A percentile compares a stretch with the other conserved stretches of the same genome.
phyloP scores from a whole-genome alignment of 2,113 vertebrate genomes.

The Anguilla rostrata region DNA sequence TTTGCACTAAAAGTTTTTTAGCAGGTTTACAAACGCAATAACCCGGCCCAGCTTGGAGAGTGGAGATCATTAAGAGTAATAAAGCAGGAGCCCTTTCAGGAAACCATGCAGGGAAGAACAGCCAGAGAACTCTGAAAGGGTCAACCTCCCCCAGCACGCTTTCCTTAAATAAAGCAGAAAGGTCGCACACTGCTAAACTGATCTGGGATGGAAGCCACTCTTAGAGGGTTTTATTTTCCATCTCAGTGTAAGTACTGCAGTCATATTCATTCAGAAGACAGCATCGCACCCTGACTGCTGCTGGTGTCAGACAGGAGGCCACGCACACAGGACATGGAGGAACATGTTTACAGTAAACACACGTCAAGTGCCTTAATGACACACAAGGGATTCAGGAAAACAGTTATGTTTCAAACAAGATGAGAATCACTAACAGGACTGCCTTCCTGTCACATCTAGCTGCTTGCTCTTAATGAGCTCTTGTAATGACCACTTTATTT shows the following conservation, averaged over 20 bases:
- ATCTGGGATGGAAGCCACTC: too few relatives aligned
- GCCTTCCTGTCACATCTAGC: not conserved
- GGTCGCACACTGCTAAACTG: too few relatives aligned
- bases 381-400: not conserved
- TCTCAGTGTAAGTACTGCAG: too few relatives aligned
- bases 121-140: not conserved
- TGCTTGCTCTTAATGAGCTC: not conserved
- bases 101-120: not conserved
- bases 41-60: not conserved
- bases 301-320: too few relatives aligned
- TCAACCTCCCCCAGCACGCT: not conserved
- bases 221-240: too few relatives aligned
- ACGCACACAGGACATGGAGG: too few relatives aligned
- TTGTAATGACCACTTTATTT: not conserved
- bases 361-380: not conserved
- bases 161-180: not conserved
- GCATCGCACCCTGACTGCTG: too few relatives aligned
- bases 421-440: not conserved
- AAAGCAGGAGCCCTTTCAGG: not conserved
- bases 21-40: not conserved
- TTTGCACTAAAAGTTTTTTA: not conserved
- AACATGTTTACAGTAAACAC: not conserved
- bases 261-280: too few relatives aligned
- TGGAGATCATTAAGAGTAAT: not conserved
- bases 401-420: not conserved